Percentiles rank a stretch among this genome's conserved stretches.
Evolutionary conservation across 2,797 vertebrate species (phyloP).

Genomic region (Enteromius viviparus): DNA sequence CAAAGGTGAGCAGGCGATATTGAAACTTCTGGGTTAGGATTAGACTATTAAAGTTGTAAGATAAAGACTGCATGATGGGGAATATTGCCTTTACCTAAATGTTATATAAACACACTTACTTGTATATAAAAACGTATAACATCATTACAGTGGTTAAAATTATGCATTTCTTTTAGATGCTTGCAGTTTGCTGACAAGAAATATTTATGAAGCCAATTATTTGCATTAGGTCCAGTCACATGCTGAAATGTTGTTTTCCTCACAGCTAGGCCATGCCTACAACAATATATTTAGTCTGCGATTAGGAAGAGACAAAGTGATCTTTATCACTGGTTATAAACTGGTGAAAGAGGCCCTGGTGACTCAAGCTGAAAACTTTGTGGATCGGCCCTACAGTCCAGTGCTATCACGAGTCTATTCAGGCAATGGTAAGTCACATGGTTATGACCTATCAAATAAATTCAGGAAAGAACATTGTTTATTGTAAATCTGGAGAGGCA

Average conservation of each 20-base stretch:
- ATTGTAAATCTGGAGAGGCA: background rate
- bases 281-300: conserved; percentile 78
- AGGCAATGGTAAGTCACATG: conserved; percentile 69
- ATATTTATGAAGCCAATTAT: background rate
- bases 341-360: conserved; percentile 82
- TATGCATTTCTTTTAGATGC: background rate
- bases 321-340: conserved; percentile 77
- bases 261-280: conserved; percentile 77
- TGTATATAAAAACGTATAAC: background rate
- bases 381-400: conserved; percentile 73
- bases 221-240: conserved; percentile 59
- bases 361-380: conserved; percentile 80
- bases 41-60: background rate
- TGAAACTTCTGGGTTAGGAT: background rate
- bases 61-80: background rate
- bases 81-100: background rate
- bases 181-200: background rate
- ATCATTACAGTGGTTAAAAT: background rate
- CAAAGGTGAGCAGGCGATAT: conserved; percentile 76
- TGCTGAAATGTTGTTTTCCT: conserved; percentile 54
- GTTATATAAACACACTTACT: background rate
- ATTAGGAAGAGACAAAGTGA: conserved; percentile 63
- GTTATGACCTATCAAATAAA: background rate
- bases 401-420: conserved; percentile 64
- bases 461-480: background rate